Base-by-base conservation (phyloP, 2,797 vertebrate species). In the Ciconia nigra region DNA sequence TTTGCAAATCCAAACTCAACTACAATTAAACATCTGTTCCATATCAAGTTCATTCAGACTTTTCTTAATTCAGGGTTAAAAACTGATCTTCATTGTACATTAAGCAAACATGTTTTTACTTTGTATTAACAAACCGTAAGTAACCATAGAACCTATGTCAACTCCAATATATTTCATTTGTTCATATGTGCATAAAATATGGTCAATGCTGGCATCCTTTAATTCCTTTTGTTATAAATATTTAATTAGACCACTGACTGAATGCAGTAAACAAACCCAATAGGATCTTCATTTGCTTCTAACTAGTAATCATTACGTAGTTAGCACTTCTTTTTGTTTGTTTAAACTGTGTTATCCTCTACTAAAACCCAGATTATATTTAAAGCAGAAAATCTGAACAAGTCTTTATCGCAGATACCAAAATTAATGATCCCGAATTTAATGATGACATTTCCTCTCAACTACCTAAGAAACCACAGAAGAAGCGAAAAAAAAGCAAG, bases 101-200 rank as follows among this genome's bases (percentile, higher is more conserved):
- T 59, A 51, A 87, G 20, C 19, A 91, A 91, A 90, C 39, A 21
- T 63, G 81, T 59, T 95, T 96, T 90, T 91, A 93, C 57, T 96
- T 96, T 65, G 52, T 91, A 74, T 90, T 84, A 90, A 78, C 73
- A 93, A 96, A 78, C 71, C 67, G 67, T 65, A 86, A 93, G 96
- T 65, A 96, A 95, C 65, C 90, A 88, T 13, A 96, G 84, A 94
- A 94, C 14, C 79, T n/a, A 9, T 59, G 93, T 97, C 96, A 96
- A 70, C 83, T 96, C 73, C 31, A 83, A 94, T 97, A 35, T 7
- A 55, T 87, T 89, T 97, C 97, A 97, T 21, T 66, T 98, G 95
- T 79, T 98, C 97, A 97, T 95, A 93, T 87, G 39, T 97, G 97
- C 96, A 97, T 92, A 96, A 98, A 97, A 96, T 44, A 59, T 13